phyloP scores from a whole-genome alignment of 2,888 invertebrate species.

The Drosophila yooni region DNA sequence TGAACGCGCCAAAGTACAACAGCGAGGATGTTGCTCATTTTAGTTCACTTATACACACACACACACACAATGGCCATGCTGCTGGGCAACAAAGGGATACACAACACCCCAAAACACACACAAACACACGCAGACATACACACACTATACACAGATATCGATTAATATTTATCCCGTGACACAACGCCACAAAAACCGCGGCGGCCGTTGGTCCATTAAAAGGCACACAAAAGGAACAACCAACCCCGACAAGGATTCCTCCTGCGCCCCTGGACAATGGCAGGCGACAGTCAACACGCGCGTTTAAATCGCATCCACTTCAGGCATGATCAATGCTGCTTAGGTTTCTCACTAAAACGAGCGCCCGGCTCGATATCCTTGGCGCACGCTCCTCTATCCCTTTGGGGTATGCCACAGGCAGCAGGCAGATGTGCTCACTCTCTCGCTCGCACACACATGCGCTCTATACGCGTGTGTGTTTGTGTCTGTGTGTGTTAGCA shows the following conservation, averaged over 20 bases:
- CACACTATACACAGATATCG: constrained; percentile 54
- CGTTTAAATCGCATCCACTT: constrained; percentile 50
- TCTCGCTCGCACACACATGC: constrained; percentile 24
- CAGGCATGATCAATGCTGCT: constrained; percentile 57
- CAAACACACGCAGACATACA: constrained; percentile 10
- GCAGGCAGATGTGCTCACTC: constrained; percentile 36
- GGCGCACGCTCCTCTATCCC: constrained; percentile 60
- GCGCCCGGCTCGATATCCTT: constrained; percentile 35
- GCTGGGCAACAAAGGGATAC: constrained; percentile 50
- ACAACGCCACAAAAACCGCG: constrained; percentile 69
- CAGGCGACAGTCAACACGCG: constrained; percentile 53
- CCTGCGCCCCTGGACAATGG: constrained; percentile 43
- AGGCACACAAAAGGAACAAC: constrained; percentile 53
- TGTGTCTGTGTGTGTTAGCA: constrained; percentile 34
- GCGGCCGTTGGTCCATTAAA: constrained; percentile 71
- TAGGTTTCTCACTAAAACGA: constrained; percentile 58
- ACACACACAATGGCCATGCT: constrained; percentile 32
- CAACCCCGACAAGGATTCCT: constrained; percentile 39
- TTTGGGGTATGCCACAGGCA: constrained; percentile 69
- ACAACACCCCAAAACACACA: constrained; percentile 29
- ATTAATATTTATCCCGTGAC: constrained; percentile 75
- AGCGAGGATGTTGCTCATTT: constrained; percentile 65
- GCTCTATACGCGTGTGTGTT: constrained; percentile 18
- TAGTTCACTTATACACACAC: constrained; percentile 24
- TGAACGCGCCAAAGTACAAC: constrained; percentile 51